phyloP scores from a whole-genome alignment of 1,140 invertebrate species.

The Amphibalanus amphitrite region DNA sequence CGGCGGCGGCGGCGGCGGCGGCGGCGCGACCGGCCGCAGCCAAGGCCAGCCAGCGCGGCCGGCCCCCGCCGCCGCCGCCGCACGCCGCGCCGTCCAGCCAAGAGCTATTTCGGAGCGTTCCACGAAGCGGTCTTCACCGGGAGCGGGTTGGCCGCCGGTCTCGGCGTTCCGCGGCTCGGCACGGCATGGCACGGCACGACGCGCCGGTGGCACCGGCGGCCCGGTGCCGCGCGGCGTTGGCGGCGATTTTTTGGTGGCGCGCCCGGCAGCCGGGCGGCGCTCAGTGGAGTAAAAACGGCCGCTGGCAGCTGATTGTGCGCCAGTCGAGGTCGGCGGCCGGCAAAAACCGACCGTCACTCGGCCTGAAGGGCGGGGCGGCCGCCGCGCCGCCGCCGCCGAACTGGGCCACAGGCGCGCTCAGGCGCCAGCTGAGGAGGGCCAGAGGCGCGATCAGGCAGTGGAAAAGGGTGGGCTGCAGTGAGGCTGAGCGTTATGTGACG shows the following conservation, averaged over 20 bases:
- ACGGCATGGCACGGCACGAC: too few species aligned
- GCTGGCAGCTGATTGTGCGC: too few species aligned
- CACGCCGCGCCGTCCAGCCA: neutral
- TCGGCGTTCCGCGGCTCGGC: too few species aligned
- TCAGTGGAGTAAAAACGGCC: neutral
- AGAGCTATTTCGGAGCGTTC: neutral
- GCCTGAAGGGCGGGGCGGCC: neutral
- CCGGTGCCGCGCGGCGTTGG: too few species aligned
- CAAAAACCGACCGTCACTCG: neutral
- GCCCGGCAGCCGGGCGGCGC: too few species aligned
- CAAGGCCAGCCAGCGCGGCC: neutral
- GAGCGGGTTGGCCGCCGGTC: neutral
- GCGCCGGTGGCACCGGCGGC: too few species aligned
- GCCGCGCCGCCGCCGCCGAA: neutral
- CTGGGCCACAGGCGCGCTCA: neutral
- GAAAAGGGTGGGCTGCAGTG: too few species aligned
- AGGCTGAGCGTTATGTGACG: too few species aligned
- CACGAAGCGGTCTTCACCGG: neutral
- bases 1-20: too few species aligned
- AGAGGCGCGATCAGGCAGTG: too few species aligned
- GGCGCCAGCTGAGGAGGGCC: neutral
- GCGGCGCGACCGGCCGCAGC: too few species aligned
- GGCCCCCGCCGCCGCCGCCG: too few species aligned
- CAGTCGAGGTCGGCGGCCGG: neutral
- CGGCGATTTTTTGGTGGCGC: neutral